A percentile compares a stretch with the other conserved stretches of the same genome.
Evolutionary conservation across 2,888 invertebrate species (phyloP).

Genomic region (Byasa hedistus): DNA sequence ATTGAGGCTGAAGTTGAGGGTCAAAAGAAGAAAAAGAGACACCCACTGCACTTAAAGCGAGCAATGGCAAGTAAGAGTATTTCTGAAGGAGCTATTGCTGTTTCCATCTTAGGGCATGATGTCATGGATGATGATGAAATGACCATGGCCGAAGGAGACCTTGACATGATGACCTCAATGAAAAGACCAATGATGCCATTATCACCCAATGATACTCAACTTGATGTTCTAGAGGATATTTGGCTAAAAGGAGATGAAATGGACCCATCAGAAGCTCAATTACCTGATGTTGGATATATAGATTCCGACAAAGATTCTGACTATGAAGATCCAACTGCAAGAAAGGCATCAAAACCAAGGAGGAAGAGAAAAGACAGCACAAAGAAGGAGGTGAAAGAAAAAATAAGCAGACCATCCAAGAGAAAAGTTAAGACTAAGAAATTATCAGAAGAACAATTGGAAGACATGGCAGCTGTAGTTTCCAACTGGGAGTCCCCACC

Average conservation of each 20-base stretch:
- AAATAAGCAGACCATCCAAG: conserved; percentile 18
- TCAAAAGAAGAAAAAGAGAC: conserved; percentile 81
- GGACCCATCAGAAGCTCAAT: conserved; percentile 76
- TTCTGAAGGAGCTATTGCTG: conserved; percentile 81
- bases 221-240: conserved; percentile 87
- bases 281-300: conserved; percentile 72
- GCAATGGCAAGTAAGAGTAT: conserved; percentile 79
- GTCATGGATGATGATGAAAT: conserved; percentile 77
- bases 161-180: conserved; percentile 77
- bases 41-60: conserved; percentile 81
- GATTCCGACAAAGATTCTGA: conserved; percentile 74
- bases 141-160: conserved; percentile 77
- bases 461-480: conserved; percentile 57
- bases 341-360: conserved; percentile 46
- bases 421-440: conserved; percentile 60
- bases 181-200: conserved; percentile 64
- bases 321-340: conserved; percentile 58
- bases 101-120: conserved; percentile 80
- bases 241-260: conserved; percentile 91
- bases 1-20: conserved; percentile 81
- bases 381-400: conserved; percentile 47
- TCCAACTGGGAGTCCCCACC: conserved; percentile 68
- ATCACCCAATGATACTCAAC: conserved; percentile 85
- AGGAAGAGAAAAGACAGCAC: conserved; percentile 52
- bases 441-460: conserved; percentile 57